A percentile compares a stretch with the other conserved stretches of the same genome.
phyloP scores from a whole-genome alignment of 2,888 invertebrate genomes.

The Drosophila niveifrons region DNA sequence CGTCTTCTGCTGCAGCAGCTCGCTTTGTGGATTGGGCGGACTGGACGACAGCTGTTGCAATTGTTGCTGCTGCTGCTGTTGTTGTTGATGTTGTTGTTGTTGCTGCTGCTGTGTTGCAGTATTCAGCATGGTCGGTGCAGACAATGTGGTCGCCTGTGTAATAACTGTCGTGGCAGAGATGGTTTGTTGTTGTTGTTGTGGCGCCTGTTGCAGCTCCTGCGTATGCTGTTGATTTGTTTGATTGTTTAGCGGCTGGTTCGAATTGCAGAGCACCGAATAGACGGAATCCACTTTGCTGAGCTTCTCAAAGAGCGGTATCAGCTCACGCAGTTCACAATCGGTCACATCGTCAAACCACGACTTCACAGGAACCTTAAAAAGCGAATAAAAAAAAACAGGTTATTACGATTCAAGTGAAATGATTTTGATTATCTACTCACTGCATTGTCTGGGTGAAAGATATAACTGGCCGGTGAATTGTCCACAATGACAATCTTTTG shows the following conservation, averaged over 20 bases:
- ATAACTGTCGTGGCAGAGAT: slow-evolving; percentile 84
- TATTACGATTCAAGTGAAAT: too few species aligned
- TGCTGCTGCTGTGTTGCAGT: slow-evolving; percentile 43
- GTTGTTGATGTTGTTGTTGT: slow-evolving; percentile 40
- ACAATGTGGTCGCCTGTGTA: slow-evolving; percentile 83
- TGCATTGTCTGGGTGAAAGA: slow-evolving; percentile 99
- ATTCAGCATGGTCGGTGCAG: slow-evolving; percentile 82
- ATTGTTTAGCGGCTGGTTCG: slow-evolving; percentile 91
- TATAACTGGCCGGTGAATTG: slow-evolving; percentile 99
- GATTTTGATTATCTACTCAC: slow-evolving; percentile 88
- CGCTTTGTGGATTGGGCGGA: slow-evolving; percentile 85
- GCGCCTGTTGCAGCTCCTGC: slow-evolving; percentile 64
- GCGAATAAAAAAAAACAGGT: neutral
- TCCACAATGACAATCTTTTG: slow-evolving; percentile 99
- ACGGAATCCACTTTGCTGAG: slow-evolving; percentile 98
- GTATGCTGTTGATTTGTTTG: slow-evolving; percentile 76
- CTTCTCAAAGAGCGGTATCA: slow-evolving; percentile 99
- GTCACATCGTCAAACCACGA: slow-evolving; percentile 99
- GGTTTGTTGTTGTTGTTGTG: slow-evolving; percentile 81
- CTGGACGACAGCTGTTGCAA: slow-evolving; percentile 77
- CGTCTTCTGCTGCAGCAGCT: slow-evolving; percentile 85
- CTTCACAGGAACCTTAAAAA: slow-evolving; percentile 95
- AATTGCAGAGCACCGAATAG: slow-evolving; percentile 96
- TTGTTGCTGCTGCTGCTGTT: slow-evolving; percentile 64
- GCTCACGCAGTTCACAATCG: slow-evolving; percentile 97